Conservation (phyloP, 1,140 invertebrate genomes). For the Mesaphorura yosii region DNA sequence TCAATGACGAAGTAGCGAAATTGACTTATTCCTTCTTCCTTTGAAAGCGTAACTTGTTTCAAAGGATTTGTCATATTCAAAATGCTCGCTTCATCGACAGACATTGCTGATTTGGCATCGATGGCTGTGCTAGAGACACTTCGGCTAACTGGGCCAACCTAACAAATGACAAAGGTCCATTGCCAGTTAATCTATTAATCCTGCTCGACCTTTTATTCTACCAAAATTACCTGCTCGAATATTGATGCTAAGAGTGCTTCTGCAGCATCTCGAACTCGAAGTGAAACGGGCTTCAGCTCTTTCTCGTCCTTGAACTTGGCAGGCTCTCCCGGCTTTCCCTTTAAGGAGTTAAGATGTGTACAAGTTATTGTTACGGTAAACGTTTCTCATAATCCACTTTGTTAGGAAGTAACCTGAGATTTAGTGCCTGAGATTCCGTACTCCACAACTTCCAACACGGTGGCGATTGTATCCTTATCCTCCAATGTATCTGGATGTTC, state of each 20-base stretch:
- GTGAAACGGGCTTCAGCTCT: constrained; percentile 86
- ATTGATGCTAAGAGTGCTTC: constrained; percentile 82
- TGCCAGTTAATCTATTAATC: too few relatives aligned
- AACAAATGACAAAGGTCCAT: too few relatives aligned
- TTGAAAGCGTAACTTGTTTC: constrained; percentile 41
- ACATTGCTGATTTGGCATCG: constrained; percentile 50
- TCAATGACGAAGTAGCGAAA: constrained; percentile 87
- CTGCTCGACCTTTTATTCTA: too few relatives aligned
- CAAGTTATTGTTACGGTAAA: neutral
- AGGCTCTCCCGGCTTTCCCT: constrained; percentile 76
- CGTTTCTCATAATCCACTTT: too few relatives aligned
- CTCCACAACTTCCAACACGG: constrained; percentile 91
- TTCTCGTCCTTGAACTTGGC: constrained; percentile 92
- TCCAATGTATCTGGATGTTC: constrained; percentile 74
- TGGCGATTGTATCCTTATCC: constrained; percentile 82
- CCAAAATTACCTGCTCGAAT: constrained; percentile 62
- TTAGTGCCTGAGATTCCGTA: constrained; percentile 94
- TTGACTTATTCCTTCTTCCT: constrained; percentile 46
- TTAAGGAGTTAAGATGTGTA: neutral
- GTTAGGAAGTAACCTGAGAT: constrained; percentile 46
- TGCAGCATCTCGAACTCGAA: constrained; percentile 89
- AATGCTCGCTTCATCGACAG: constrained; percentile 76
- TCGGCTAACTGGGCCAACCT: too few relatives aligned
- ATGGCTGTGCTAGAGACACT: constrained; percentile 2
- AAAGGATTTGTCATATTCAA: constrained; percentile 63